Evolutionary conservation across 2,113 vertebrate species (phyloP).

Genomic region (Peromyscus polionotus): DNA sequence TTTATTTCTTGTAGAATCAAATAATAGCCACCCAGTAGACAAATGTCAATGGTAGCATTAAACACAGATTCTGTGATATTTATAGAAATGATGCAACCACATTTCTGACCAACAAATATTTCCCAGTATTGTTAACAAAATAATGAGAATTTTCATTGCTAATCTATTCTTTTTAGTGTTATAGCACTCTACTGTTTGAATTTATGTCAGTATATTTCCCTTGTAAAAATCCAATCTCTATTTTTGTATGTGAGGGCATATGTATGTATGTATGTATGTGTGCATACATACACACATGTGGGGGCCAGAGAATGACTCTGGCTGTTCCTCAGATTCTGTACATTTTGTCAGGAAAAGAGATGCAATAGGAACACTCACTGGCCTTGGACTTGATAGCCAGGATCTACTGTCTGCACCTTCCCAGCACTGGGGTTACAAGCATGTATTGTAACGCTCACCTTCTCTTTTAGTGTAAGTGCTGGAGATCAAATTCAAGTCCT

Average conservation of each 20-base stretch:
- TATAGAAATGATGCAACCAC: conserved; percentile 13
- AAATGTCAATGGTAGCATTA: neutral
- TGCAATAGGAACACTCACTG: neutral
- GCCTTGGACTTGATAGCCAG: neutral
- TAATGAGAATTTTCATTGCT: neutral
- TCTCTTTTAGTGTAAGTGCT: neutral
- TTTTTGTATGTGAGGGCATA: no score
- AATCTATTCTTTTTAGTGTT: neutral
- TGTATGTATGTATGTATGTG: neutral
- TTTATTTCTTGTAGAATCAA: conserved; percentile 54
- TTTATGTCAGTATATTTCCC: conserved; percentile 39
- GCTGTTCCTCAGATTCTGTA: neutral
- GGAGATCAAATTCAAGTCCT: neutral
- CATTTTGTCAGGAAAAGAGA: neutral
- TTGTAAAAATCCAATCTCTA: neutral
- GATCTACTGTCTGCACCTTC: neutral
- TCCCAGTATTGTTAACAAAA: neutral
- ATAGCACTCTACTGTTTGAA: neutral
- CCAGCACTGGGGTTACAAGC: neutral
- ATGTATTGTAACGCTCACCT: neutral
- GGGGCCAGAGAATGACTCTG: neutral
- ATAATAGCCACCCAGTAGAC: neutral
- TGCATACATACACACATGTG: no score
- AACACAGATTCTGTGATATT: neutral
- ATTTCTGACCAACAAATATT: neutral